Base-by-base conservation (phyloP, 2,113 vertebrate genomes). In the Brachyhypopomus occidentalis region DNA sequence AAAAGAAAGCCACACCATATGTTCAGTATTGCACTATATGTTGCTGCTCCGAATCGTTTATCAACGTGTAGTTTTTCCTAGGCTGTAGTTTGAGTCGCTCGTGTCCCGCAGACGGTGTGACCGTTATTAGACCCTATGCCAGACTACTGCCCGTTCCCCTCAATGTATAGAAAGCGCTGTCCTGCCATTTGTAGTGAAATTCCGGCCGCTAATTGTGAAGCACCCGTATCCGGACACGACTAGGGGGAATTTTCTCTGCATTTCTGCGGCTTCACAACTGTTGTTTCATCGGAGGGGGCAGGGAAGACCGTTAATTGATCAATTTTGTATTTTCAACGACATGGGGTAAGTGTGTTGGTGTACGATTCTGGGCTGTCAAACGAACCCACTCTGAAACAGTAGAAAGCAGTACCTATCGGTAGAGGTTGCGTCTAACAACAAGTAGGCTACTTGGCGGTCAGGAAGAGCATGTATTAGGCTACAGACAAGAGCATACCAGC, bases 331-430 rank as follows among this genome's bases (percentile, higher is more conserved):
- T 85, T 69, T 84, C 81, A 87, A 75, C 83, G 89, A 90, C 25
- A 94, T 93, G 91, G 90, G 92, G 92, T 93, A 72, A 92, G 92
- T 88, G 70, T 75, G 9, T 66, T 12, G 16, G 30, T 52, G 45
- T 52, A 14, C 45, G 45, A 14, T 52, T 11, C 45, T 14, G 45
- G 45, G 45, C 45, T 52, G 9, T 14, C 45, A 52, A 3, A 14
- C 45, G 45, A 52, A 9, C 45, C 45, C 45, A 52, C 41, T 52
- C 45, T 14, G 45, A 52, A 52, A 52, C 12, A 14, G 41, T 11
- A 4, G 5, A 48, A 9, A 48, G 9, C 41, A 6, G 45, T 52
- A 52, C 8, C 45, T 52, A 14, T 14, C 45, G 27, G 23, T 25
- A 16, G 12, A 16, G 9, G 22, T 52, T 52, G 8, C 16, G 22